A percentile compares a stretch with the other conserved stretches of the same genome.
These are phyloP conservation scores for Carduelis carduelis DNA, from an alignment of 2,797 vertebrate species.

Conservation along the genomic window DNA sequence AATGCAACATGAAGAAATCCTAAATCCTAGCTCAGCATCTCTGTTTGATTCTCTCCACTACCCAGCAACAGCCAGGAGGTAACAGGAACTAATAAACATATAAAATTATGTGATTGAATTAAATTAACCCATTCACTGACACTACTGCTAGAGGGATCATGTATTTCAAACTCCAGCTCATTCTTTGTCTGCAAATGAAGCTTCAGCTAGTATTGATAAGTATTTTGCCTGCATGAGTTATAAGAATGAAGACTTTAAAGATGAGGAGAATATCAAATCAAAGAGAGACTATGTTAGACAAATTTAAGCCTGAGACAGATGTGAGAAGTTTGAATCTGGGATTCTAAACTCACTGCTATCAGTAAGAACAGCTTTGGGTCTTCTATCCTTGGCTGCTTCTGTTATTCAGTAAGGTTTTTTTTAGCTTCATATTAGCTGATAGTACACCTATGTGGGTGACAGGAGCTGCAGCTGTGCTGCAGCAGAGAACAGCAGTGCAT, in stretches of 20 bases:
- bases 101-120: background rate
- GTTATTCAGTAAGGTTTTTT: background rate
- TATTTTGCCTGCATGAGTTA: background rate
- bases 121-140: background rate
- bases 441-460: conserved; percentile 12
- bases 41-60: background rate
- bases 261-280: background rate
- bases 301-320: background rate
- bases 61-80: background rate
- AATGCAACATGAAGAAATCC: background rate
- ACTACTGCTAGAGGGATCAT: background rate
- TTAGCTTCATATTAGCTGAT: background rate
- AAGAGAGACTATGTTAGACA: background rate
- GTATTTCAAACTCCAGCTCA: background rate
- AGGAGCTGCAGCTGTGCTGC: background rate
- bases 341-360: background rate
- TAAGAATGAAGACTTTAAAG: background rate
- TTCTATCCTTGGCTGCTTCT: background rate
- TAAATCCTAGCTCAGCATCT: background rate
- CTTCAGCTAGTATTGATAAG: background rate
- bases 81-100: background rate
- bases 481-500: background rate
- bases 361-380: background rate
- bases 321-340: background rate
- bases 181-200: background rate